Conservation (phyloP, 2,113 vertebrate species). For the Podarcis raffonei region DNA sequence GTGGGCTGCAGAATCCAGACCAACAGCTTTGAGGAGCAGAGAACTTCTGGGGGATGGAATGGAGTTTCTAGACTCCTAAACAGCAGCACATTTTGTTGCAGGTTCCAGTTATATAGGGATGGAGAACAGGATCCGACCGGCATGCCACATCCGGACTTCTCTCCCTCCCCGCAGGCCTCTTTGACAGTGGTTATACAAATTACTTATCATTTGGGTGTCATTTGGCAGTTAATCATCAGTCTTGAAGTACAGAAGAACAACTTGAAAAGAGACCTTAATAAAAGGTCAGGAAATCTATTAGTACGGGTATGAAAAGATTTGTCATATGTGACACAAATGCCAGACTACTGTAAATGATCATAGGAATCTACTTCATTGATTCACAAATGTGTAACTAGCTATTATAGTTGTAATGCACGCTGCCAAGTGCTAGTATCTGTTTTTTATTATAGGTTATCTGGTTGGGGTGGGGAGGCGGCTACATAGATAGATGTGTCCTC, state of each 20-base stretch:
- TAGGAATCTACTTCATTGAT: not conserved
- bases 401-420: not conserved
- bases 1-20: no score
- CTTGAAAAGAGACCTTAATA: constrained; percentile 15
- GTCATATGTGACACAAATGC: constrained; percentile 10
- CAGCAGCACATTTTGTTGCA: no score
- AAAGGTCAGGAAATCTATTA: not conserved
- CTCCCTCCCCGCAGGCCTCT: no score
- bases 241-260: not conserved
- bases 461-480: not conserved
- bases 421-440: not conserved
- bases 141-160: no score
- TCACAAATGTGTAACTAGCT: not conserved
- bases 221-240: not conserved
- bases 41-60: no score
- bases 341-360: not conserved
- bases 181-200: not conserved
- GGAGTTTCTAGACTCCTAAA: no score
- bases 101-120: no score
- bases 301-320: not conserved
- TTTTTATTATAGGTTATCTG: not conserved
- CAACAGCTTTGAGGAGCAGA: no score
- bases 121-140: no score
- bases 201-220: not conserved
- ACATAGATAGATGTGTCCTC: fast-evolving